A percentile compares a stretch with the other conserved stretches of the same genome.
phyloP scores from a whole-genome alignment of 2,113 vertebrate species.

The Cygnus buccinator region DNA sequence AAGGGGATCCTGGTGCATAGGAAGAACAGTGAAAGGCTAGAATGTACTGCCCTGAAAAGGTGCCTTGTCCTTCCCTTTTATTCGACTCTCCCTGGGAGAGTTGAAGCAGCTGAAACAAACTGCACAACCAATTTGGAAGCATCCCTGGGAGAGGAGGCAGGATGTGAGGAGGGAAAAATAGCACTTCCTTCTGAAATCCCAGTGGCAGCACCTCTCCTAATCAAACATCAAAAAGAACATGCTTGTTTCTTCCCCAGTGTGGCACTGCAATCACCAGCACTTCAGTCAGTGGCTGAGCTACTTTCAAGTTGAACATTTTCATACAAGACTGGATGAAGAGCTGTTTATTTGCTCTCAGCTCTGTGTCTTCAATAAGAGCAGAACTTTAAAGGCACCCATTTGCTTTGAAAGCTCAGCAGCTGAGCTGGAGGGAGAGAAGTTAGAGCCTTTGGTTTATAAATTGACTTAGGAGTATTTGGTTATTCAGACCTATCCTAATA shows the following conservation, averaged over 20 bases:
- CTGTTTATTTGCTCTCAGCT: slow-evolving; percentile 39
- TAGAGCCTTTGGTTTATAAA: slow-evolving; percentile 25
- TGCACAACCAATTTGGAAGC: not conserved
- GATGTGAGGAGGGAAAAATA: not conserved
- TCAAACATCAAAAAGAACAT: slow-evolving; percentile 21
- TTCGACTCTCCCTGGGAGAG: not conserved
- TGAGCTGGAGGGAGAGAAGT: not conserved
- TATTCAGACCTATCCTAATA: not conserved
- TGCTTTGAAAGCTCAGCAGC: slow-evolving; percentile 21
- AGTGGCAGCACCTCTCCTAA: not conserved
- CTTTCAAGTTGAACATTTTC: slow-evolving; percentile 45
- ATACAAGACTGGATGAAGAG: not conserved
- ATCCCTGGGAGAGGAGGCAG: not conserved
- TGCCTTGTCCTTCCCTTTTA: not conserved
- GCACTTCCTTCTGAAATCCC: not conserved
- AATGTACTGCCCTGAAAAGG: not conserved
- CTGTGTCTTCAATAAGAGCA: not conserved
- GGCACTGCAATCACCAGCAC: not conserved
- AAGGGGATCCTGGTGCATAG: not conserved
- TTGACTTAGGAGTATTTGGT: not conserved
- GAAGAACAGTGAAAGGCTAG: not conserved
- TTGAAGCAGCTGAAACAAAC: not conserved
- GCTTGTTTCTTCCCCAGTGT: not conserved
- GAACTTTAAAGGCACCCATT: slow-evolving; percentile 25
- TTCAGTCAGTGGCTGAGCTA: not conserved